phyloP scores from a whole-genome alignment of 2,888 invertebrate species.

The Liodrosophila aerea region DNA sequence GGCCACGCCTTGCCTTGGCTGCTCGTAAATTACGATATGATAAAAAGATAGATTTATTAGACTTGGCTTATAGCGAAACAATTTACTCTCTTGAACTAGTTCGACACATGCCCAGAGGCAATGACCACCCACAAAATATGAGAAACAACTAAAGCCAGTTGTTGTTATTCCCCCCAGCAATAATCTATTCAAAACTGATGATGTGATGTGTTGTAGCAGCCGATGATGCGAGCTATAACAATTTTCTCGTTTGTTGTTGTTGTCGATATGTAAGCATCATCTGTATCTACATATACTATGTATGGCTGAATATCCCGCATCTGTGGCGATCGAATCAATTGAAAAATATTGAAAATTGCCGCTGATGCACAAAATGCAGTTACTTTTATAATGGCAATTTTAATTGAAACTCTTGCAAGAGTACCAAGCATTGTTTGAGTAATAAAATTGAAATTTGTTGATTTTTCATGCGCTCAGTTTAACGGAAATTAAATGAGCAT shows the following conservation, averaged over 20 bases:
- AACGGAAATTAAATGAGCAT: slow-evolving; percentile 15
- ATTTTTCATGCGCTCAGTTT: no score
- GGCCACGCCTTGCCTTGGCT: slow-evolving; percentile 30
- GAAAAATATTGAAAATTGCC: slow-evolving; percentile 36
- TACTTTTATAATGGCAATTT: slow-evolving; percentile 13
- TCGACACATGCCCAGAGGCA: slow-evolving; percentile 44
- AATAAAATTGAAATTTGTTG: no score
- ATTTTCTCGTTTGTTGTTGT: slow-evolving; percentile 20
- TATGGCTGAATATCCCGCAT: slow-evolving; percentile 26
- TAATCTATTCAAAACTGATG: slow-evolving; percentile 36
- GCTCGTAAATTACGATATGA: slow-evolving; percentile 42
- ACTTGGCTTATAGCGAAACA: slow-evolving; percentile 28
- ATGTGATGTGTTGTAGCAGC: slow-evolving; percentile 28
- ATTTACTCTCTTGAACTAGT: slow-evolving; percentile 53
- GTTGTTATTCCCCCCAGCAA: slow-evolving; percentile 2
- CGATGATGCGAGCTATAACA: slow-evolving; percentile 30
- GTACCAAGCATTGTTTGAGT: neutral
- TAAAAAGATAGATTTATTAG: slow-evolving; percentile 61
- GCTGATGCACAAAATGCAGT: slow-evolving; percentile 29
- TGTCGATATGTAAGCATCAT: slow-evolving; percentile 19
- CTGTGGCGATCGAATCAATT: slow-evolving; percentile 45
- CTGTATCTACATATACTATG: slow-evolving; percentile 19
- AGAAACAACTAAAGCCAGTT: slow-evolving; percentile 17
- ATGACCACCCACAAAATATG: slow-evolving; percentile 44
- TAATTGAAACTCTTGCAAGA: neutral